Conservation (phyloP, 2,113 vertebrate genomes). For the Pteronura brasiliensis region DNA sequence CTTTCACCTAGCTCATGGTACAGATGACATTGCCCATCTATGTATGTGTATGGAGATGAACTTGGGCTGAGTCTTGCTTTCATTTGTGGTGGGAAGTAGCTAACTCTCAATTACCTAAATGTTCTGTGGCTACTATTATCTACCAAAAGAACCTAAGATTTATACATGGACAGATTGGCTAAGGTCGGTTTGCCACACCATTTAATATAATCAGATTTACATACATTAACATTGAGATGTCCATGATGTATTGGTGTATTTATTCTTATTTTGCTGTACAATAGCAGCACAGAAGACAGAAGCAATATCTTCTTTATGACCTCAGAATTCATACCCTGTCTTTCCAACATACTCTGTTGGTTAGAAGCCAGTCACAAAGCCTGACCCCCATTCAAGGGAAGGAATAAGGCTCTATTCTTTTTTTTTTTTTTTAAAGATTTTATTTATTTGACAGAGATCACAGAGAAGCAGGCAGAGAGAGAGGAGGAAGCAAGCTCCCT, state of each 20-base stretch:
- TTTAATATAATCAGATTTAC: neutral
- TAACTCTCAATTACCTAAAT: neutral
- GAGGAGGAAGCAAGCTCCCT: too few relatives aligned
- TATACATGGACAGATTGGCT: neutral
- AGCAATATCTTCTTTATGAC: neutral
- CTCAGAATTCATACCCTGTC: neutral
- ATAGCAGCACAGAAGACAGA: neutral
- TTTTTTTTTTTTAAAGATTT: too few relatives aligned
- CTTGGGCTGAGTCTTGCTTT: neutral
- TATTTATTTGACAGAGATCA: too few relatives aligned
- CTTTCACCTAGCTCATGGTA: neutral
- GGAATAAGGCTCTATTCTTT: neutral
- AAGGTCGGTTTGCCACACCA: neutral
- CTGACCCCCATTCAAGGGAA: neutral
- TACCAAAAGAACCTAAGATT: neutral
- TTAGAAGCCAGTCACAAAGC: neutral
- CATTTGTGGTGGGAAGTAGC: rapidly evolving
- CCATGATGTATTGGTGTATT: neutral
- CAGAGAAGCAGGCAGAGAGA: too few relatives aligned
- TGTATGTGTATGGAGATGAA: neutral
- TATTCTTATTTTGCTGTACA: neutral
- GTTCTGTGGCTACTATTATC: neutral
- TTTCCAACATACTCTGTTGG: neutral
- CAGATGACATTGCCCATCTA: neutral
- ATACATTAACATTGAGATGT: neutral